These are phyloP conservation scores for Gouania willdenowi DNA, from an alignment of 2,797 vertebrate genomes.

Conservation along the genomic window DNA sequence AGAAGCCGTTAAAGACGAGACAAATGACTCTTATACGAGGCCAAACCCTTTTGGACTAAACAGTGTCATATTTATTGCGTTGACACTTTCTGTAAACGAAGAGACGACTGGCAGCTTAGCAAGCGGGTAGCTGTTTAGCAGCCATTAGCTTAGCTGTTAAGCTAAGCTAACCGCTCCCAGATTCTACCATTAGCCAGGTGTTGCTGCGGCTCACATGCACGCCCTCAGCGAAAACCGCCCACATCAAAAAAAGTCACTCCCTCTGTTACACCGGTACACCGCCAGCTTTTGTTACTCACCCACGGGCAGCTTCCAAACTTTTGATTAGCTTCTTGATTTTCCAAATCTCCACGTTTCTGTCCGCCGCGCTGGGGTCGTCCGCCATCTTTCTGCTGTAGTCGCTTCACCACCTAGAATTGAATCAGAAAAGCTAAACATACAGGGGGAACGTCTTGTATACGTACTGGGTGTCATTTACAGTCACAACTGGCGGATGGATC, in stretches of 20 bases:
- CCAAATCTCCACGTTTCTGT: slow-evolving; percentile 99
- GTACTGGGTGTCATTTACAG: neutral
- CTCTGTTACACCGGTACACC: neutral
- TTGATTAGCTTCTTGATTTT: slow-evolving; percentile 99
- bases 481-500: neutral
- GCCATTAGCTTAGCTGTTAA: slow-evolving; percentile 44
- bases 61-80: neutral
- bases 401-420: slow-evolving; percentile 73
- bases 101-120: slow-evolving; percentile 26
- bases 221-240: neutral
- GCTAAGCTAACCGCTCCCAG: slow-evolving; percentile 76
- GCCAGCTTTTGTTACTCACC: slow-evolving; percentile 70
- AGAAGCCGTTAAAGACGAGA: neutral
- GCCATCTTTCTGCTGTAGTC: slow-evolving; percentile 89
- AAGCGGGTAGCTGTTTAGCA: slow-evolving; percentile 25
- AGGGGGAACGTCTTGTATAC: neutral
- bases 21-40: neutral
- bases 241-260: neutral
- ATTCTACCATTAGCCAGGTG: slow-evolving; percentile 61
- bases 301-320: slow-evolving; percentile 95
- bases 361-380: slow-evolving; percentile 97
- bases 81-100: no score
- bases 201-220: slow-evolving; percentile 23
- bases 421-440: slow-evolving; percentile 17
- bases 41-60: neutral